phyloP scores from a whole-genome alignment of 2,113 vertebrate genomes.

The Actinemys pallida region DNA sequence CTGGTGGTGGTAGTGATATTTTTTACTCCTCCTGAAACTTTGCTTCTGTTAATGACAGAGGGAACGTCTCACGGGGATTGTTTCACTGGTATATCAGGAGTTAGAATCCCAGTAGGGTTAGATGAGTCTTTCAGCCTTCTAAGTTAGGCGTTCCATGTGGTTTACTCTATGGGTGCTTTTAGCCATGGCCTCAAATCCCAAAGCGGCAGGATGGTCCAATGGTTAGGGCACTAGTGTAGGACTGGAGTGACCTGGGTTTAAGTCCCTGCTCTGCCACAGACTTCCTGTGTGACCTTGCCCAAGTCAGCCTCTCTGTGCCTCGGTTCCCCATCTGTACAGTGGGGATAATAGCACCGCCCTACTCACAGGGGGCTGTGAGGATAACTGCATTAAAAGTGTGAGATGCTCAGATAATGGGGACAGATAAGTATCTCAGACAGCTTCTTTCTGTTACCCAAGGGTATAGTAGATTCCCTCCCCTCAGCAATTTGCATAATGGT shows the following conservation, averaged over 20 bases:
- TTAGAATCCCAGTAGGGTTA: background rate
- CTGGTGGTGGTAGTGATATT: background rate
- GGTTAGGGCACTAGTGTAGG: rapidly evolving
- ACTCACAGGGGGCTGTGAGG: background rate
- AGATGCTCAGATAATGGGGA: background rate
- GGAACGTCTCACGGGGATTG: background rate
- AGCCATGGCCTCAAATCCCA: background rate
- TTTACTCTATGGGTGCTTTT: background rate
- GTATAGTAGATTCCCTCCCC: background rate
- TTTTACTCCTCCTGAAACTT: background rate
- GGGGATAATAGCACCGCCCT: background rate
- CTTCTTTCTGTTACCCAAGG: background rate
- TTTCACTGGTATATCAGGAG: background rate
- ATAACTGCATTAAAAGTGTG: background rate
- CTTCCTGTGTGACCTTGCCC: background rate
- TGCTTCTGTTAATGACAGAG: background rate
- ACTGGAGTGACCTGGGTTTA: background rate
- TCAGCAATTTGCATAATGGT: background rate
- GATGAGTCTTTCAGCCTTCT: background rate
- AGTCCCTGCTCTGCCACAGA: background rate
- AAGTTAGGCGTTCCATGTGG: background rate
- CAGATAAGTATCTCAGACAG: background rate
- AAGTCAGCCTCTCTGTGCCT: background rate
- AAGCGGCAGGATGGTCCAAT: background rate
- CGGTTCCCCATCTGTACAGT: background rate